Evolutionary conservation across 2,888 invertebrate genomes (phyloP).

Genomic region (Caenorhabditis panamensis): DNA sequence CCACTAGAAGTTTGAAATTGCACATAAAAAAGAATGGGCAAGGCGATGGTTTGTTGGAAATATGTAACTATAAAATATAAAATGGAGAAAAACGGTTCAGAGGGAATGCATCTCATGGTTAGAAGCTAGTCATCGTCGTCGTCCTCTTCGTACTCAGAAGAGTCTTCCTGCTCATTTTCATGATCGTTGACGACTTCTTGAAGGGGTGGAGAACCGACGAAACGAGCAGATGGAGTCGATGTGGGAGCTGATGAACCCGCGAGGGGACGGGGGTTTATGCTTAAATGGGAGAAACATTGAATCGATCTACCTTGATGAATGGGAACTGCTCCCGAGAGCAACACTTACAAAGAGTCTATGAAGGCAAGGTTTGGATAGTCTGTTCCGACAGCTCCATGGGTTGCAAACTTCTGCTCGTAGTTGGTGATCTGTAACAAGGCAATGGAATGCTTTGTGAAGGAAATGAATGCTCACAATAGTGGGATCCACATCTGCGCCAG

Average conservation of each 20-base stretch:
- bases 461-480: conserved; percentile 2
- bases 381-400: conserved; percentile 5
- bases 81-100: background rate
- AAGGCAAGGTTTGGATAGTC: conserved; percentile 42
- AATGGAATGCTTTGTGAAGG: background rate
- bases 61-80: too few species aligned
- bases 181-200: conserved; percentile 42
- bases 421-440: conserved; percentile 14
- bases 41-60: background rate
- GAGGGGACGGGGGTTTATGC: too few species aligned
- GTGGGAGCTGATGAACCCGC: background rate
- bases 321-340: background rate
- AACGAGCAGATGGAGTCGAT: background rate
- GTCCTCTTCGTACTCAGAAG: conserved; percentile 11
- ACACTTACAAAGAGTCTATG: conserved; percentile 19
- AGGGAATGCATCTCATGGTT: background rate
- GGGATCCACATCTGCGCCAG: conserved; percentile 20
- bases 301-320: background rate
- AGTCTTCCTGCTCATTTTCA: conserved; percentile 49
- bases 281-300: background rate
- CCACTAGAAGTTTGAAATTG: too few species aligned
- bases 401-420: conserved; percentile 18
- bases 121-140: background rate
- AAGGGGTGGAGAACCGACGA: conserved; percentile 16
- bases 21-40: background rate